Conservation (phyloP, 2,797 vertebrate genomes). For the Lithobates sylvaticus region DNA sequence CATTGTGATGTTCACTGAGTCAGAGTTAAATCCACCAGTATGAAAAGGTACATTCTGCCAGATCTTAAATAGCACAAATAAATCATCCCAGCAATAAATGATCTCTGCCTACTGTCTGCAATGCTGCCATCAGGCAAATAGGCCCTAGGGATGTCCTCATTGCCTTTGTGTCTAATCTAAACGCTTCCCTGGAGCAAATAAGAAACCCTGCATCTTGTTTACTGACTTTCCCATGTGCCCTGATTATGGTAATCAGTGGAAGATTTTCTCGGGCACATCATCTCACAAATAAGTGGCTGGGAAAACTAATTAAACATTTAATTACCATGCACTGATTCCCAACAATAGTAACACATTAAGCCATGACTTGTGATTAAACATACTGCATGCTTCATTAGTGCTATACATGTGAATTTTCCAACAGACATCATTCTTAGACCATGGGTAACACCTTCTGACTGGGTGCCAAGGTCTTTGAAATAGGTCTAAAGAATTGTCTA, state of each 20-base stretch:
- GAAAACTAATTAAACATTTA: constrained; percentile 49
- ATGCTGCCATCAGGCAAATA: constrained; percentile 38
- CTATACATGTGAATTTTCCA: constrained; percentile 45
- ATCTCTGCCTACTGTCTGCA: constrained; percentile 35
- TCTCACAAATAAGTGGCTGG: constrained; percentile 40
- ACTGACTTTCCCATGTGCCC: constrained; percentile 42
- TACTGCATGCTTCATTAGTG: constrained; percentile 50
- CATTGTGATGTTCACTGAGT: constrained; percentile 20
- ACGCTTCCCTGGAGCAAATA: constrained; percentile 33
- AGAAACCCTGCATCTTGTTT: constrained; percentile 27
- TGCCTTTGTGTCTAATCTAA: constrained; percentile 37
- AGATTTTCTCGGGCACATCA: constrained; percentile 13
- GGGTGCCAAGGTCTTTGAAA: constrained; percentile 16
- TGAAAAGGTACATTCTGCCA: constrained; percentile 29
- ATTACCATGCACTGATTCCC: constrained; percentile 31
- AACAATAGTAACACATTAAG: constrained; percentile 45
- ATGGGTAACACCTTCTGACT: constrained; percentile 44
- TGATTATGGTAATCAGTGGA: constrained; percentile 37
- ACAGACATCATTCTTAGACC: constrained; percentile 30
- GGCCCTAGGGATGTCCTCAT: constrained; percentile 34
- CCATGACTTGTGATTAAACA: constrained; percentile 54
- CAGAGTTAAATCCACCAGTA: constrained; percentile 37
- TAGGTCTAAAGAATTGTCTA: background rate
- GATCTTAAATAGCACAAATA: constrained; percentile 35
- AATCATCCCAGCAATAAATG: constrained; percentile 42